A percentile compares a stretch with the other conserved stretches of the same genome.
Conservation (phyloP, 1,140 invertebrate genomes). For the Lysiphlebus fabarum region DNA sequence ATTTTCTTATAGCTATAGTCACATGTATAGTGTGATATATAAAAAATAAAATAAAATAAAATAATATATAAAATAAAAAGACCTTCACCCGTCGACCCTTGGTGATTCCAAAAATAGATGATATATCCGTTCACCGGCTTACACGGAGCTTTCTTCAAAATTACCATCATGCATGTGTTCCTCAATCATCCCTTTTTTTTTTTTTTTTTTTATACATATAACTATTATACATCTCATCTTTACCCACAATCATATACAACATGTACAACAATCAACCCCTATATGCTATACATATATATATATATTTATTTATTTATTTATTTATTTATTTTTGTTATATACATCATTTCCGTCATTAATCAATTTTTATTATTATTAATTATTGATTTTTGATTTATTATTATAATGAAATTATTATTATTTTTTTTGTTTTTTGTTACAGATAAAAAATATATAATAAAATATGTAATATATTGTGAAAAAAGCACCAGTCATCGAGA, state of each 20-base stretch:
- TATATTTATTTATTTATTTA: too few species aligned
- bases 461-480: constrained; percentile 9
- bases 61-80: not conserved
- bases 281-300: too few species aligned
- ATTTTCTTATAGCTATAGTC: not conserved
- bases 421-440: too few species aligned
- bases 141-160: constrained; percentile 20
- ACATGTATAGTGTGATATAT: not conserved
- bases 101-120: constrained; percentile 16
- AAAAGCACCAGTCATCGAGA: constrained; percentile 28
- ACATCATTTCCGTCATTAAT: too few species aligned
- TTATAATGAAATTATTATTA: too few species aligned
- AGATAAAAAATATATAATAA: too few species aligned
- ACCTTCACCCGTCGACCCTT: constrained; percentile 20
- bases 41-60: not conserved
- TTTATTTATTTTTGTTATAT: too few species aligned
- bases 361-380: too few species aligned
- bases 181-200: not conserved
- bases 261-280: not conserved
- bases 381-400: too few species aligned
- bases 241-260: too few species aligned
- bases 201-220: too few species aligned
- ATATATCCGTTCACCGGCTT: constrained; percentile 17
- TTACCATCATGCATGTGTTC: constrained; percentile 8
- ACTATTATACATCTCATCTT: constrained; percentile 4